Percentiles rank a stretch among this genome's conserved stretches.
Conservation (phyloP, 92 coral and sea anemone species). For the Heliopora coerulea region DNA sequence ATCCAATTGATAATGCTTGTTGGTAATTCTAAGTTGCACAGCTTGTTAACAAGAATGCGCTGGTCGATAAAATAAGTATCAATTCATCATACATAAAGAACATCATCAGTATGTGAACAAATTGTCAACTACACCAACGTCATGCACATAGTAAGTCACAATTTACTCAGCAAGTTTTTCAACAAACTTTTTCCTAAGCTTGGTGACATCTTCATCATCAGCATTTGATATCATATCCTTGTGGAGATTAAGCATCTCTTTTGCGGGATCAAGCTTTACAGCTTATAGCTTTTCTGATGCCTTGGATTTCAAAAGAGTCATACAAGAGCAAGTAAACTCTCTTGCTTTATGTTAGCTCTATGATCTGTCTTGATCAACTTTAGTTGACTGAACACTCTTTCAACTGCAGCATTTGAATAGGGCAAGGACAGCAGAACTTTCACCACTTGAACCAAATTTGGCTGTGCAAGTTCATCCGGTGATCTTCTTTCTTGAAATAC, state of each 20-base stretch:
- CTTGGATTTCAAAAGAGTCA: conserved; percentile 17
- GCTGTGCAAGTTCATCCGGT: too few relatives aligned
- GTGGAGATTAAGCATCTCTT: conserved; percentile 22
- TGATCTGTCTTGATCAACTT: conserved; percentile 33
- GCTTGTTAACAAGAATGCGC: too few relatives aligned
- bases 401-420: too few relatives aligned
- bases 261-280: neutral
- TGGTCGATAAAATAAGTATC: too few relatives aligned
- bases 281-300: neutral
- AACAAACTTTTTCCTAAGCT: too few relatives aligned
- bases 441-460: too few relatives aligned
- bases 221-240: conserved; percentile 7
- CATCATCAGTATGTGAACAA: too few relatives aligned
- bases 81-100: neutral
- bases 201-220: too few relatives aligned
- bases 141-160: neutral
- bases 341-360: conserved; percentile 25
- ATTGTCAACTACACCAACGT: neutral
- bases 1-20: too few relatives aligned
- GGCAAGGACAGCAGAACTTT: too few relatives aligned
- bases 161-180: conserved; percentile 3
- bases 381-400: conserved; percentile 1
- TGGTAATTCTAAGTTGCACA: too few relatives aligned
- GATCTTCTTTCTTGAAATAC: too few relatives aligned
- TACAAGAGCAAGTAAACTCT: conserved; percentile 25